Evolutionary conservation across 2,113 vertebrate species (phyloP).

Genomic region (Ahaetulla prasina): DNA sequence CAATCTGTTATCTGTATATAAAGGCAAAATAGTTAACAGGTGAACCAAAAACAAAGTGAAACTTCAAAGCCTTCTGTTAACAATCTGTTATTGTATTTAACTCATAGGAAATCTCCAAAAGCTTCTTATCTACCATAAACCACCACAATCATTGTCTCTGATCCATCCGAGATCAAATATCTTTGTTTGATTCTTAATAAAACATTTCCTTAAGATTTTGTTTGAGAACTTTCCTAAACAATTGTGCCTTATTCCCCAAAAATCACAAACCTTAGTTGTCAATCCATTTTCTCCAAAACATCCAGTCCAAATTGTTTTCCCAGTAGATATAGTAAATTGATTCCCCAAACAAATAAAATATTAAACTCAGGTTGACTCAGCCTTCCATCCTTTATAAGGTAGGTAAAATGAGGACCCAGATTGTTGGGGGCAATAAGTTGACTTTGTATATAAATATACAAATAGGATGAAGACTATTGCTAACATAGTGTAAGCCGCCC

Average conservation of each 20-base stretch:
- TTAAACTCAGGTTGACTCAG: too few species aligned
- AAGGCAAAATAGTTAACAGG: background rate
- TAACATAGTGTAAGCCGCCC: too few species aligned
- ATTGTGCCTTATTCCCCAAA: background rate
- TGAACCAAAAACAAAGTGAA: background rate
- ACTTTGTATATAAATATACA: too few species aligned
- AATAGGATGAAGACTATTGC: too few species aligned
- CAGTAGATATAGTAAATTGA: background rate
- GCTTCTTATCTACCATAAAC: background rate
- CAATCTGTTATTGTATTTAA: background rate
- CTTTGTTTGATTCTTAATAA: background rate
- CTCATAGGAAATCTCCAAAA: background rate
- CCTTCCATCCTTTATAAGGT: too few species aligned
- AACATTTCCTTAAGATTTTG: background rate
- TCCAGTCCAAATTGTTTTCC: background rate
- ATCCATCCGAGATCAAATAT: background rate
- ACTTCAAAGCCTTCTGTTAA: background rate
- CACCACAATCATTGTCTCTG: background rate
- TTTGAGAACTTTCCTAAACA: background rate
- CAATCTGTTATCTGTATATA: background rate
- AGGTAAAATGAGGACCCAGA: too few species aligned
- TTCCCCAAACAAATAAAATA: background rate
- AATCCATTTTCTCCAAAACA: background rate
- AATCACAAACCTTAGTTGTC: background rate
- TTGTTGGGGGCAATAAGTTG: too few species aligned